Evolutionary conservation across 2,888 invertebrate species (phyloP), one percentile per base, ranked within the genome.

Genomic region (Nomada ruficornis): DNA sequence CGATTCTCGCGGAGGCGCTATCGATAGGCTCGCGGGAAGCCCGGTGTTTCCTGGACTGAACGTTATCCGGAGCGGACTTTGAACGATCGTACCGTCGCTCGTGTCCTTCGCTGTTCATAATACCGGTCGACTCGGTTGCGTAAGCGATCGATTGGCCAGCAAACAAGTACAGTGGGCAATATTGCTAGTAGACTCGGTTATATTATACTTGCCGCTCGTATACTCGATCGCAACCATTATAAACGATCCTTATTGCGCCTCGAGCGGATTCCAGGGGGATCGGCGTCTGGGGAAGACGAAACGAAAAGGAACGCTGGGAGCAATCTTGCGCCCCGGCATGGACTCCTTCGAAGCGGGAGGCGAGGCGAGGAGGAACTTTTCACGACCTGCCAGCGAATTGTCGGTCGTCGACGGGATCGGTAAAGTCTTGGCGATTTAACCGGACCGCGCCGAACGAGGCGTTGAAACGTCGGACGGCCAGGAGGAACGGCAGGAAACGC

Each of bases 51-150:
- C 60, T 64, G 75, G 47, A 47, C 36, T 23, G 18, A 42, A 52
- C 57, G 29, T 67, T 70, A 78, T 78, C 74, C 68, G 7, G n/a
- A 18, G 54, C 77, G 89, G 88, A 91, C 91, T 90, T 91, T 90
- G 90, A 81, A 88, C 89, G 84, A 55, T 88, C 86, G 80, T 64
- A 80, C 86, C 88, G 89, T 89, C 88, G 89, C 88, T 90, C 83
- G 90, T 88, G 91, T 91, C 92, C 91, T 92, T 92, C 91, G 90
- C 86, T 86, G 87, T 85, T 90, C 86, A 88, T 91, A 90, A 91
- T 88, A 88, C 90, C 87, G 86, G 89, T 90, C 89, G 85, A 79
- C 83, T 84, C 80, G 85, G 79, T 91, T 91, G 87, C 91, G 91
- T 90, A 91, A 90, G 84, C 85, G 87, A 89, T 86, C 87, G 89